Conservation (phyloP, 1,140 invertebrate species). For the Penaeus japonicus region DNA sequence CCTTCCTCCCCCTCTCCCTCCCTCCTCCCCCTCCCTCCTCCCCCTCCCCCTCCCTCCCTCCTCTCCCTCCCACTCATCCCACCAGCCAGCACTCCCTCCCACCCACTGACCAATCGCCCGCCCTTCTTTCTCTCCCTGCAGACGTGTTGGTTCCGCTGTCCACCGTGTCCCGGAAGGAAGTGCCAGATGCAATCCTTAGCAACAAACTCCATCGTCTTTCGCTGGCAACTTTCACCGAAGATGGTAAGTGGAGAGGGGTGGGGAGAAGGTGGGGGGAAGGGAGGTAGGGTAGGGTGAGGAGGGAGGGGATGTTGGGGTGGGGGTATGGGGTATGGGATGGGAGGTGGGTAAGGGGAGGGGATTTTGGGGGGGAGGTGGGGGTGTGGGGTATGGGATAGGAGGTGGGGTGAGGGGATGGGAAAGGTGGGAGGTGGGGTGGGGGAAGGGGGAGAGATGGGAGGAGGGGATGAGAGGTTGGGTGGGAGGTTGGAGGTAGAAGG, state of each 20-base stretch:
- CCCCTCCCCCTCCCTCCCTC: background rate
- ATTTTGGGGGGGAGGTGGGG: too few species aligned
- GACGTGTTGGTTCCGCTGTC: conserved; percentile 67
- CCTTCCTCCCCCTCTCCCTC: background rate
- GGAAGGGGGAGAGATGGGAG: too few species aligned
- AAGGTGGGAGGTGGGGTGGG: too few species aligned
- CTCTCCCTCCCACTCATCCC: background rate
- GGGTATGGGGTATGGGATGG: background rate
- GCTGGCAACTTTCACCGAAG: conserved; percentile 86
- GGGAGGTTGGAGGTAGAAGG: too few species aligned
- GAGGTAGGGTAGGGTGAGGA: background rate
- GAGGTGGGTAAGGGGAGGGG: too few species aligned
- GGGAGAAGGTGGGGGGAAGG: too few species aligned
- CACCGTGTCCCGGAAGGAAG: conserved; percentile 64
- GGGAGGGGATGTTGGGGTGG: background rate
- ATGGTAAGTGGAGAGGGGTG: conserved; percentile 67
- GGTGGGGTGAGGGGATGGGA: too few species aligned
- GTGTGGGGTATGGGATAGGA: too few species aligned
- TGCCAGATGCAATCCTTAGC: conserved; percentile 70
- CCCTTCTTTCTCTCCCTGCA: conserved; percentile 59
- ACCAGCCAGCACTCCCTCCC: background rate
- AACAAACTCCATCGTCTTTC: conserved; percentile 87
- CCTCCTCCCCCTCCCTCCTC: background rate
- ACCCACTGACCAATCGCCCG: background rate
- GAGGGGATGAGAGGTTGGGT: too few species aligned